Evolutionary conservation across 2,113 vertebrate species (phyloP).

Genomic region (Pyrgilauda ruficollis): DNA sequence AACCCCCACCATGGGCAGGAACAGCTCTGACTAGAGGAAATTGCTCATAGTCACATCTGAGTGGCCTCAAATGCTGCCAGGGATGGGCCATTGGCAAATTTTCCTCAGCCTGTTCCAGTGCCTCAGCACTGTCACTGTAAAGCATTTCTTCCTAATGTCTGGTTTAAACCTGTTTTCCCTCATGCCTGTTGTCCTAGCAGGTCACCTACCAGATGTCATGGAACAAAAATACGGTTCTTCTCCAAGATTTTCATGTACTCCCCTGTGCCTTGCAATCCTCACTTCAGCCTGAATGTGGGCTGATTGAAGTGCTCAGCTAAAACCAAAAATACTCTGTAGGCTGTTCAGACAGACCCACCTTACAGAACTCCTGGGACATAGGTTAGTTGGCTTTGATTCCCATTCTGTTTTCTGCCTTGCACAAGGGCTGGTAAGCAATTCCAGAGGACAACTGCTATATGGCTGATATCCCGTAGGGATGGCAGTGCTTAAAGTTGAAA

Average conservation of each 20-base stretch:
- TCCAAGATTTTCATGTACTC: background rate
- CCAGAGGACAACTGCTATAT: background rate
- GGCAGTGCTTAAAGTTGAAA: background rate
- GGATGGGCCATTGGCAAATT: background rate
- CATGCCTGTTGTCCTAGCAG: background rate
- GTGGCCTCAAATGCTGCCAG: background rate
- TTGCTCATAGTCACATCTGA: background rate
- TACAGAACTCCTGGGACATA: background rate
- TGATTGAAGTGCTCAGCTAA: background rate
- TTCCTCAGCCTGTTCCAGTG: background rate
- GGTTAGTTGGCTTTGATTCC: background rate
- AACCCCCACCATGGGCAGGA: background rate
- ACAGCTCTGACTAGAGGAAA: background rate
- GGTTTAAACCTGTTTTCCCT: background rate
- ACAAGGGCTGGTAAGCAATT: background rate
- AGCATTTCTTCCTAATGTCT: background rate
- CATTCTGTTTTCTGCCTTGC: background rate
- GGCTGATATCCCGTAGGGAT: background rate
- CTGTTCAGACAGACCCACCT: background rate
- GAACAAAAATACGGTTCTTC: background rate
- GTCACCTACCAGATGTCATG: fast-evolving
- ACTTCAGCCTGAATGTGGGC: background rate
- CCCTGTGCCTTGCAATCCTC: background rate
- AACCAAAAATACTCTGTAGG: background rate
- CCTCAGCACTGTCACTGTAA: too few species aligned